Evolutionary conservation across 2,888 invertebrate genomes (phyloP).

Genomic region (Helicoverpa assulta): DNA sequence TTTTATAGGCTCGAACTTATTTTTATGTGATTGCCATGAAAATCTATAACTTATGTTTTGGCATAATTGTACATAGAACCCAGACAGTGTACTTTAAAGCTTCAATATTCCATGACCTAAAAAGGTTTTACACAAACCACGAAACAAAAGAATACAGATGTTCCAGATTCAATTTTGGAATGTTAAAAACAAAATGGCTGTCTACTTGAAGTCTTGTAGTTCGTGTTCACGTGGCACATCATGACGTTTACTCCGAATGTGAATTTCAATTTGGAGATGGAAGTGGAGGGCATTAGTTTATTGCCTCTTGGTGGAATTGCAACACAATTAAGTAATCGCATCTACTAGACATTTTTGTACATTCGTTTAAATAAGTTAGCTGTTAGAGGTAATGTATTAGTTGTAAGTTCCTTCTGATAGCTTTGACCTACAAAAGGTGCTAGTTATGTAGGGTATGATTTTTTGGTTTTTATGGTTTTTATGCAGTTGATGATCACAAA

Average conservation of each 20-base stretch:
- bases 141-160: neutral
- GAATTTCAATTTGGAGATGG: conserved; percentile 70
- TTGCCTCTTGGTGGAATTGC: conserved; percentile 63
- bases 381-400: conserved; percentile 41
- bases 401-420: conserved; percentile 43
- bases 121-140: conserved; percentile 4
- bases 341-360: conserved; percentile 47
- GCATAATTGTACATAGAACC: neutral
- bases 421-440: conserved; percentile 34
- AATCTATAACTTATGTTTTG: too few relatives aligned
- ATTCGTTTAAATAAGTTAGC: conserved; percentile 48
- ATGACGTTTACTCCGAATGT: conserved; percentile 64
- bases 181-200: conserved; percentile 33
- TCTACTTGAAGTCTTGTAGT: conserved; percentile 22
- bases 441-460: conserved; percentile 10
- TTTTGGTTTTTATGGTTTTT: conserved; percentile 1
- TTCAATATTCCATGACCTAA: neutral
- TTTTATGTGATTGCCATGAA: too few relatives aligned
- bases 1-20: too few relatives aligned
- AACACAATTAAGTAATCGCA: conserved; percentile 63
- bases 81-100: neutral
- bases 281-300: conserved; percentile 65
- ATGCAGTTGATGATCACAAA: neutral
- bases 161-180: conserved; percentile 28
- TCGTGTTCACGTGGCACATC: conserved; percentile 39